Conservation (phyloP, 1,140 invertebrate species). For the Fragariocoptes setiger region DNA sequence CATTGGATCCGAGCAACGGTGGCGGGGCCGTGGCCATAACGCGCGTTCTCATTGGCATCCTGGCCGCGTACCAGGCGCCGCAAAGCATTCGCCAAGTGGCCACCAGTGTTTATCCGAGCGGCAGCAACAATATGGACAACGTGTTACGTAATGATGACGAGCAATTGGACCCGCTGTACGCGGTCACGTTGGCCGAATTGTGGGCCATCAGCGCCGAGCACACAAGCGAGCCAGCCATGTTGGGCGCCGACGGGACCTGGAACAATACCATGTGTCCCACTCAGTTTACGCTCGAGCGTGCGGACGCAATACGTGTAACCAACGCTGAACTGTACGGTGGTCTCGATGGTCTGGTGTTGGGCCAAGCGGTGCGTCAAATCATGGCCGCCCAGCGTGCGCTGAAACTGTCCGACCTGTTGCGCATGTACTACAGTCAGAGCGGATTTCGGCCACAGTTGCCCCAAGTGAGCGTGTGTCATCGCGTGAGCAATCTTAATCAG, state of each 20-base stretch:
- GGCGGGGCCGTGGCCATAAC: background rate
- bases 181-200: conserved; percentile 6
- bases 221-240: background rate
- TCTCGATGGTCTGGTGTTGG: conserved; percentile 8
- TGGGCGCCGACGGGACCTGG: conserved; percentile 6
- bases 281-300: conserved; percentile 3
- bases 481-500: background rate
- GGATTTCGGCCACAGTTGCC: background rate
- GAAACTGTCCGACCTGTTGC: background rate
- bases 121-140: no score
- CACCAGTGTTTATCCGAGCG: background rate
- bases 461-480: background rate
- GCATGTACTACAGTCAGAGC: background rate
- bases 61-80: background rate
- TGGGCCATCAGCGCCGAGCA: background rate
- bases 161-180: conserved; percentile 3
- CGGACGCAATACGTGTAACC: conserved; percentile 1
- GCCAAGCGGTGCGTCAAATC: conserved; percentile 1
- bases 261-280: conserved; percentile 1
- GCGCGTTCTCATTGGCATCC: background rate
- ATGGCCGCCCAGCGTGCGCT: background rate
- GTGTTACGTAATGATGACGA: background rate
- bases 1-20: background rate
- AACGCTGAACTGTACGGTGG: conserved; percentile 6
- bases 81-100: background rate